Evolutionary conservation across 2,797 vertebrate genomes (phyloP).

Genomic region (Eurystomus glaucurus): DNA sequence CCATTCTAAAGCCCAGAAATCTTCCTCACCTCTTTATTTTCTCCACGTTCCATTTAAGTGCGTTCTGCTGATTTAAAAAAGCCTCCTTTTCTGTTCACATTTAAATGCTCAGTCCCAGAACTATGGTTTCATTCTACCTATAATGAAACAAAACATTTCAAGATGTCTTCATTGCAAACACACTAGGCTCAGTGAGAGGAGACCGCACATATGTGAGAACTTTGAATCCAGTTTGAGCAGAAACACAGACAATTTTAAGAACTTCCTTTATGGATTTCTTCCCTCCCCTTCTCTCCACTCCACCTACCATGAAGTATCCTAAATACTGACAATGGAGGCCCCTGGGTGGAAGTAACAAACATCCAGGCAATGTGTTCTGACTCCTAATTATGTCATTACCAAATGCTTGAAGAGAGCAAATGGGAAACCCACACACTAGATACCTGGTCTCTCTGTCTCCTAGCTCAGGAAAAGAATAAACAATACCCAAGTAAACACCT

Average conservation of each 20-base stretch:
- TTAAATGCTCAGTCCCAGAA: not conserved
- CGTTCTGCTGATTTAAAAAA: not conserved
- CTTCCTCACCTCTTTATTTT: constrained; percentile 14
- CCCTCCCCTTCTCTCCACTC: not conserved
- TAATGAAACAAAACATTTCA: not conserved
- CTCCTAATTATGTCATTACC: not conserved
- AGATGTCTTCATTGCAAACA: not conserved
- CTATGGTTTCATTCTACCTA: not conserved
- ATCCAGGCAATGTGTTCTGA: not conserved
- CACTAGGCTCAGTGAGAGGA: not conserved
- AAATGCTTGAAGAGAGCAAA: not conserved
- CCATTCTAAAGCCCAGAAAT: not conserved
- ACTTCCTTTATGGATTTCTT: not conserved
- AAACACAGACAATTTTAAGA: not conserved
- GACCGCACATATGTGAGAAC: not conserved
- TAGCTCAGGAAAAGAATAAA: not conserved
- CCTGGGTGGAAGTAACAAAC: not conserved
- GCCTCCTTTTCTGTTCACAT: not conserved
- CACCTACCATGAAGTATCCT: not conserved
- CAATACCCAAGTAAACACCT: not conserved
- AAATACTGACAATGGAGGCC: not conserved
- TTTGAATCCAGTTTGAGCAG: not conserved
- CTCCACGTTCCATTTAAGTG: not conserved
- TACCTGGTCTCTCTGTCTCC: not conserved
- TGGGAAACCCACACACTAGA: not conserved